Evolutionary conservation across 2,113 vertebrate genomes (phyloP).

Genomic region (Charadrius vociferus): DNA sequence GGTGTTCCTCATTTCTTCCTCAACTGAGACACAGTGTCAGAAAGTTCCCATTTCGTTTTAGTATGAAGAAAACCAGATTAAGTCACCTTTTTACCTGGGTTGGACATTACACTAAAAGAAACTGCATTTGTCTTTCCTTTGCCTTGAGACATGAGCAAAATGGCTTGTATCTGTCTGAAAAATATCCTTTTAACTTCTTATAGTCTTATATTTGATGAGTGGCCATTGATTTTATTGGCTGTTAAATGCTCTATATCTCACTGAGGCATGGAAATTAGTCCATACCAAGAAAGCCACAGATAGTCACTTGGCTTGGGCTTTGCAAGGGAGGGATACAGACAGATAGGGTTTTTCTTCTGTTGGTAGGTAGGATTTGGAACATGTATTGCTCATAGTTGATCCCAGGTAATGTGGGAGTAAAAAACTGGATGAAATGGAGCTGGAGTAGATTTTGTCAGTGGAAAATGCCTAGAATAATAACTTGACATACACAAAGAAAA

Average conservation of each 20-base stretch:
- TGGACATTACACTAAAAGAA: neutral
- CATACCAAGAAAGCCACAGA: neutral
- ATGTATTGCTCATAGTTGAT: neutral
- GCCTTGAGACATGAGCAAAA: neutral
- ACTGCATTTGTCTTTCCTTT: neutral
- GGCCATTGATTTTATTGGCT: neutral
- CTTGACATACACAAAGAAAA: neutral
- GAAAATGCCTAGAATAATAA: neutral
- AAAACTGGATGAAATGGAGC: neutral
- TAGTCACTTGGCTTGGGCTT: neutral
- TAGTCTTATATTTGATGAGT: neutral
- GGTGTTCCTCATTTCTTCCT: neutral
- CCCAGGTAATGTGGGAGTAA: neutral
- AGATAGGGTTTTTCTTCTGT: neutral
- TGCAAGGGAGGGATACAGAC: neutral
- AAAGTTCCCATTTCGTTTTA: neutral
- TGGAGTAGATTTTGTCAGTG: neutral
- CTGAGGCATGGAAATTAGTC: neutral
- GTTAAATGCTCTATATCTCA: neutral
- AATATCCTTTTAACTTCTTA: neutral
- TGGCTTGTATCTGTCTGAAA: neutral
- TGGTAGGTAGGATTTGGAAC: neutral
- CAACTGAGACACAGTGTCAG: neutral
- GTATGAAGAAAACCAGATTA: neutral
- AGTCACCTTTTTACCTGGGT: neutral